Evolutionary conservation across 30 jellyfish, hydroid and myxozoan species (phyloP).

Genomic region (Nemopilema nomurai): DNA sequence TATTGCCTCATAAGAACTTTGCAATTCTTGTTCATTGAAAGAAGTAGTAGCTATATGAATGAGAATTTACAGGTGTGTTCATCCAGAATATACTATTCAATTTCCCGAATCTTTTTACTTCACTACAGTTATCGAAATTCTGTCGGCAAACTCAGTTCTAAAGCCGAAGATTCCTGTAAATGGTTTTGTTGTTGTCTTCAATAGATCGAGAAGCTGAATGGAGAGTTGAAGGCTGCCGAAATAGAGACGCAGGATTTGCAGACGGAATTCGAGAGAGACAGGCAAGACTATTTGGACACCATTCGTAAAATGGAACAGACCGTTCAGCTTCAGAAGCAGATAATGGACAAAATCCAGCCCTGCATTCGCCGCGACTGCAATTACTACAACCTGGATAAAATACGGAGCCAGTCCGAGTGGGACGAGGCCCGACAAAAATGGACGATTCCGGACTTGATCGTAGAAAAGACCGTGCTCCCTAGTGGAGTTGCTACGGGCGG

Average conservation of each 20-base stretch:
- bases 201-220: conserved; percentile 58
- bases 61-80: no score
- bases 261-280: conserved; percentile 90
- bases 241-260: conserved; percentile 89
- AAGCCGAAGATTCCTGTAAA: no score
- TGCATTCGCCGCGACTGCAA: conserved; percentile 96
- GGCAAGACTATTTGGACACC: conserved; percentile 91
- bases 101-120: no score
- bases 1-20: no score
- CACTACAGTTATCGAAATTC: no score
- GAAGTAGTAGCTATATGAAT: no score
- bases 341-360: conserved; percentile 91
- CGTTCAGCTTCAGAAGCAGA: conserved; percentile 80
- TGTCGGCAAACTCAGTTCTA: no score
- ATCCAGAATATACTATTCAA: no score
- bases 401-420: conserved; percentile 71
- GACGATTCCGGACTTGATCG: conserved; percentile 83
- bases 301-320: conserved; percentile 91
- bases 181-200: neutral
- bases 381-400: conserved; percentile 78
- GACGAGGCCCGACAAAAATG: conserved; percentile 82
- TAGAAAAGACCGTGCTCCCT: conserved; percentile 86
- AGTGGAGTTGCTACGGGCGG: conserved; percentile 69
- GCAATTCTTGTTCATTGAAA: no score
- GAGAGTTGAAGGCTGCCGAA: conserved; percentile 73